Conservation (phyloP, 2,113 vertebrate species). For the Microtus pennsylvanicus region DNA sequence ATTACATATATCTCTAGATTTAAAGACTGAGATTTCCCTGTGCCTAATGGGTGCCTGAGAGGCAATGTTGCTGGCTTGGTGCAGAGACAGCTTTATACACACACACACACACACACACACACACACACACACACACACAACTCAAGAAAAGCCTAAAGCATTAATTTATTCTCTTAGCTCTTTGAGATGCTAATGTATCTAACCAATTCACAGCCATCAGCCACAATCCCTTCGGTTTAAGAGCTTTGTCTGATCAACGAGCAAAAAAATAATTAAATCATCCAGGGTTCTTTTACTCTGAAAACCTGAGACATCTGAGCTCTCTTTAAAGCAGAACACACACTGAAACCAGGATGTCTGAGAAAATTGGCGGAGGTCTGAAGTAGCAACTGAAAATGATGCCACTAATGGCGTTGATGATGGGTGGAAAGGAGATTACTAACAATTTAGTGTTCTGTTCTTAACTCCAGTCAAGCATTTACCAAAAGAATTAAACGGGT, state of each 20-base stretch:
- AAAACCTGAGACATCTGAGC: neutral
- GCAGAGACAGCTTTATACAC: neutral
- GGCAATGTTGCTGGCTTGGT: neutral
- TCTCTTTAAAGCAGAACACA: neutral
- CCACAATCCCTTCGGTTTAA: neutral
- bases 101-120: neutral
- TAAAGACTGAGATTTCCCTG: neutral
- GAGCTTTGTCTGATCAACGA: neutral
- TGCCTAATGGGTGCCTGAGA: neutral
- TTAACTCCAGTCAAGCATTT: constrained; percentile 52
- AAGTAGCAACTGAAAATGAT: constrained; percentile 27
- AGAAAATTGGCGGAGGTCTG: neutral
- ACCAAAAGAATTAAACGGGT: constrained; percentile 52
- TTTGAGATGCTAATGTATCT: neutral
- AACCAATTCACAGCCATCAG: neutral
- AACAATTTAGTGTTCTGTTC: neutral
- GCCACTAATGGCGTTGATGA: neutral
- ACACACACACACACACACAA: neutral
- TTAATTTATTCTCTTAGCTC: constrained; percentile 5
- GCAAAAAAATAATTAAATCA: neutral
- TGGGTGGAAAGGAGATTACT: constrained; percentile 42
- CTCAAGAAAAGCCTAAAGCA: constrained; percentile 47
- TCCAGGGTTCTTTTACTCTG: neutral
- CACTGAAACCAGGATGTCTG: constrained; percentile 1
- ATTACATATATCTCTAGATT: neutral